Evolutionary conservation across 2,888 invertebrate genomes (phyloP).

Genomic region (Trichogramma evanescens): DNA sequence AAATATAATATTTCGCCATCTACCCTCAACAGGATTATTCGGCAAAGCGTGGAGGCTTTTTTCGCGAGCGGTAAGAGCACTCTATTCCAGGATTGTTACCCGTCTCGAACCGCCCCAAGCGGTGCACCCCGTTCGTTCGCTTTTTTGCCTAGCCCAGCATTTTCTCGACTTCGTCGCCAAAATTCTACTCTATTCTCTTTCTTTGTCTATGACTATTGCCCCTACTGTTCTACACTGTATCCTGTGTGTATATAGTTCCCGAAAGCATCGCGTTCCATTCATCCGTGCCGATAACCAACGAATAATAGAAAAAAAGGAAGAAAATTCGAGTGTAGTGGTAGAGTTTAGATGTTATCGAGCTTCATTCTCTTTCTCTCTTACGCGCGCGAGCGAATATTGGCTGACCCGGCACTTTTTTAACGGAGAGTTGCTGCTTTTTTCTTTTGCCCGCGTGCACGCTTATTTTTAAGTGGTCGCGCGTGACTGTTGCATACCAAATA

Average conservation of each 20-base stretch:
- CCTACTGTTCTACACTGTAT: not conserved
- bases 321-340: slow-evolving; percentile 2
- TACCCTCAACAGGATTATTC: too few relatives aligned
- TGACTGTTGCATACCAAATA: too few relatives aligned
- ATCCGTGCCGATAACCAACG: slow-evolving; percentile 18
- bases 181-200: slow-evolving; percentile 3
- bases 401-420: slow-evolving; percentile 17
- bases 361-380: slow-evolving; percentile 9
- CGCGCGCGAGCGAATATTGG: slow-evolving; percentile 9
- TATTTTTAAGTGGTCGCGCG: not conserved
- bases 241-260: not conserved
- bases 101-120: not conserved
- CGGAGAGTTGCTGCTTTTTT: not conserved
- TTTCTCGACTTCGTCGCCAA: slow-evolving; percentile 2
- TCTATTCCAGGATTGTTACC: not conserved
- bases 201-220: not conserved
- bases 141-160: slow-evolving; percentile 14
- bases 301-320: slow-evolving; percentile 12
- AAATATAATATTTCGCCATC: too few relatives aligned
- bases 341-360: slow-evolving; percentile 17
- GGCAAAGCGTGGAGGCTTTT: too few relatives aligned
- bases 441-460: not conserved
- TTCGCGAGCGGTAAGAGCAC: too few relatives aligned
- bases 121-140: not conserved
- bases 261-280: slow-evolving; percentile 12